Percentiles rank a stretch among this genome's conserved stretches.
Evolutionary conservation across 2,797 vertebrate species (phyloP).

Genomic region (Morelia viridis): DNA sequence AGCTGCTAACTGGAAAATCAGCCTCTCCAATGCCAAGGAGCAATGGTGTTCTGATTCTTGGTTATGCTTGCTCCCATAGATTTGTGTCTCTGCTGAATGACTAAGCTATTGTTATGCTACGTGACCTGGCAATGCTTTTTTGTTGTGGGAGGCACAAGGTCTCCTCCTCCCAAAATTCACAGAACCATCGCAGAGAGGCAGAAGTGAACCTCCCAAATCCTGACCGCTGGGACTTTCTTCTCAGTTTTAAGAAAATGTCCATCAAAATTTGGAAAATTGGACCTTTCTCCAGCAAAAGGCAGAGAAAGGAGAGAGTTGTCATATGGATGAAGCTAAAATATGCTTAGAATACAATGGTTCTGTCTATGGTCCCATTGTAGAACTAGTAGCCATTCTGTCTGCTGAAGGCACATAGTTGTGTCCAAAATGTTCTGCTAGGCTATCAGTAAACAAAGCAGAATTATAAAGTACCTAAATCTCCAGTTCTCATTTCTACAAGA

Average conservation of each 20-base stretch:
- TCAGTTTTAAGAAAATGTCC: background rate
- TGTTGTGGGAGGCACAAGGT: background rate
- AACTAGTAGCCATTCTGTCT: background rate
- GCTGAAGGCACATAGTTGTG: background rate
- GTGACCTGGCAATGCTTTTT: background rate
- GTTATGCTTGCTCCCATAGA: background rate
- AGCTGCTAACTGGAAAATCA: background rate
- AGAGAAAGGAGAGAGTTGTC: background rate
- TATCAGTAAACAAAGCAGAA: background rate
- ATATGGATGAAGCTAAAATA: background rate
- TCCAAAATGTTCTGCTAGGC: background rate
- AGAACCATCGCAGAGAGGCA: background rate
- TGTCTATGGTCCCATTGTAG: background rate
- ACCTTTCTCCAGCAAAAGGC: background rate
- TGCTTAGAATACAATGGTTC: background rate
- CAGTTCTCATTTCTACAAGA: background rate
- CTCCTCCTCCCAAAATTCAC: background rate
- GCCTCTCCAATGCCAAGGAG: background rate
- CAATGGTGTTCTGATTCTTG: background rate
- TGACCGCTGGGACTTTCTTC: background rate
- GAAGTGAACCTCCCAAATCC: background rate
- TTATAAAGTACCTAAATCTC: background rate
- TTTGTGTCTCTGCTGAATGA: background rate
- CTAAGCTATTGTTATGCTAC: background rate
- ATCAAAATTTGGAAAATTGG: background rate